These are phyloP conservation scores for Pharmacophagus antenor DNA, from an alignment of 2,888 invertebrate species.

Conservation along the genomic window DNA sequence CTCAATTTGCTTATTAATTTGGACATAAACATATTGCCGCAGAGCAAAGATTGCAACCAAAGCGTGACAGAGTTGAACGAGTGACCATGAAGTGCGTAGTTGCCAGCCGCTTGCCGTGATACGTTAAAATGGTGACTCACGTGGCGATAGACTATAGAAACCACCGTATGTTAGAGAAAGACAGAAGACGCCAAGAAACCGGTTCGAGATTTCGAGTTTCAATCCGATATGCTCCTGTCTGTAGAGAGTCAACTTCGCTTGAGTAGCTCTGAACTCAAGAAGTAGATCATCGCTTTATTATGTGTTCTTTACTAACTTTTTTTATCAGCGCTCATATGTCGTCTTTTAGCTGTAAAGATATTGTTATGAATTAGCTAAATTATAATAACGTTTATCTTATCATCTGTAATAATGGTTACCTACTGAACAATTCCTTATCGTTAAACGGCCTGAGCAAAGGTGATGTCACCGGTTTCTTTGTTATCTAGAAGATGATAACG, in stretches of 20 bases:
- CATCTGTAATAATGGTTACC: constrained; percentile 57
- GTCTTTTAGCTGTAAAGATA: constrained; percentile 28
- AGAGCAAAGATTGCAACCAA: constrained; percentile 69
- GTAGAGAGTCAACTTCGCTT: constrained; percentile 67
- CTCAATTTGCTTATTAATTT: constrained; percentile 65
- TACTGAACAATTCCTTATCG: constrained; percentile 73
- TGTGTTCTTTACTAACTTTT: constrained; percentile 41
- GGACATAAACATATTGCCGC: constrained; percentile 73
- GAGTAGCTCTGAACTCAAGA: constrained; percentile 59
- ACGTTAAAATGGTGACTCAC: constrained; percentile 78
- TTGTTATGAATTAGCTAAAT: constrained; percentile 53
- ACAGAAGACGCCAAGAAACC: constrained; percentile 64
- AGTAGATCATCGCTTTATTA: constrained; percentile 52
- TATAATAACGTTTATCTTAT: constrained; percentile 47
- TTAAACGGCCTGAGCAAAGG: constrained; percentile 54
- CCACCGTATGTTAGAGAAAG: constrained; percentile 54
- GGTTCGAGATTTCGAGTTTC: constrained; percentile 79
- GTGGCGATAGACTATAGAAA: constrained; percentile 62
- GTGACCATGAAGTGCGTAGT: constrained; percentile 79
- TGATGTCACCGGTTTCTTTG: constrained; percentile 72
- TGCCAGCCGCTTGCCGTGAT: constrained; percentile 59
- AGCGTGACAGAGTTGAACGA: constrained; percentile 77
- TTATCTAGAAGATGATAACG: constrained; percentile 73
- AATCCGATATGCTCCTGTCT: constrained; percentile 79
- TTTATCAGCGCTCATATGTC: constrained; percentile 10